phyloP scores from a whole-genome alignment of 2,797 vertebrate genomes.

The Cryptoblepharus egeriae region DNA sequence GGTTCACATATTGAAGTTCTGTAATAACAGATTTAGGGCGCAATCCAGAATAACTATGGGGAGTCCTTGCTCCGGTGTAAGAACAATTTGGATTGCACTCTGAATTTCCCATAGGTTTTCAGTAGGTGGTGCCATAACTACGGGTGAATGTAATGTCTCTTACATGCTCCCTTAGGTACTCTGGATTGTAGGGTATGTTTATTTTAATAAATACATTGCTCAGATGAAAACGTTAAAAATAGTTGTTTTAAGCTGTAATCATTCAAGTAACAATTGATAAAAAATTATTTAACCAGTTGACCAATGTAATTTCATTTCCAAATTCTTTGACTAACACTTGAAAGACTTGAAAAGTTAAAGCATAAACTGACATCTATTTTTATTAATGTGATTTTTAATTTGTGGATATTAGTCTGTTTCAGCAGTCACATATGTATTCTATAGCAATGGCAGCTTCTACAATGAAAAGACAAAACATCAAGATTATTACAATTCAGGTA shows the following conservation, averaged over 20 bases:
- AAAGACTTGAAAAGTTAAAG: background rate
- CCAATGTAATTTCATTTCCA: background rate
- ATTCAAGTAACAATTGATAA: background rate
- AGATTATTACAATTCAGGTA: constrained; percentile 20
- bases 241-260: background rate
- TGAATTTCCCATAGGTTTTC: too few relatives aligned
- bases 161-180: too few relatives aligned
- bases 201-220: background rate
- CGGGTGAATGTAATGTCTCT: too few relatives aligned
- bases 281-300: background rate
- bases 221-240: too few relatives aligned
- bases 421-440: constrained; percentile 61
- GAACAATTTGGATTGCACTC: too few relatives aligned
- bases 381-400: background rate
- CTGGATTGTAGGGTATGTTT: too few relatives aligned
- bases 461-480: constrained; percentile 52
- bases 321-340: background rate
- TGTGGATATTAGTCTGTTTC: constrained; percentile 53
- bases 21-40: background rate
- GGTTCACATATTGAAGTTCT: background rate
- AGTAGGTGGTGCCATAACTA: too few relatives aligned
- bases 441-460: constrained; percentile 58
- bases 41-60: too few relatives aligned
- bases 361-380: background rate
- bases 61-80: too few relatives aligned